phyloP scores from a whole-genome alignment of 2,113 vertebrate genomes.

The Rhegmatorhina hoffmannsi region DNA sequence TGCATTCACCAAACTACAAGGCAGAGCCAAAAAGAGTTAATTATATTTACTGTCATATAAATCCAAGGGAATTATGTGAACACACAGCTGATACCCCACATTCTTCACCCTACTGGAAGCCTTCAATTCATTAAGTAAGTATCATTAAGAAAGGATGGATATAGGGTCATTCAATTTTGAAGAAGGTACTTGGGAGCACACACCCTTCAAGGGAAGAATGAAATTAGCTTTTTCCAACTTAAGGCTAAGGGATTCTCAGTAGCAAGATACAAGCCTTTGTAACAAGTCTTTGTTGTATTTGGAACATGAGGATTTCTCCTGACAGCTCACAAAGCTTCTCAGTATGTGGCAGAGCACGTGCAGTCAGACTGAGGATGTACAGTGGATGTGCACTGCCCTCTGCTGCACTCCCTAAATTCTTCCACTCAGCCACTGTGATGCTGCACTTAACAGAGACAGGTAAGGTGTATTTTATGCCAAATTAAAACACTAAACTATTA shows the following conservation, averaged over 20 bases:
- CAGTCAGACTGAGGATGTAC: not conserved
- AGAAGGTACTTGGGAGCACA: not conserved
- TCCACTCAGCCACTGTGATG: not conserved
- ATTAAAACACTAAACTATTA: not conserved
- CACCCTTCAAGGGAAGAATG: not conserved
- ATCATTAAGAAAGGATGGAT: not conserved
- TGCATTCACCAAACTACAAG: not conserved
- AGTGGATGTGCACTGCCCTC: slow-evolving; percentile 48
- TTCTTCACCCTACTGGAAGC: not conserved
- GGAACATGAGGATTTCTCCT: not conserved
- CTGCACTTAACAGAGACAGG: not conserved
- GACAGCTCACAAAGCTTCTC: not conserved
- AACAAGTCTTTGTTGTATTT: not conserved
- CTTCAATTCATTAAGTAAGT: not conserved
- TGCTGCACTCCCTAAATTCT: slow-evolving; percentile 40
- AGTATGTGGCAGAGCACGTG: not conserved
- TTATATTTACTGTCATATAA: not conserved
- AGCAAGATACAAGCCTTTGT: not conserved
- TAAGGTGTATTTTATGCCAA: not conserved
- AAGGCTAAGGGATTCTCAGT: not conserved
- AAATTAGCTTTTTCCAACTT: not conserved
- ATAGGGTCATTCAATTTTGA: not conserved
- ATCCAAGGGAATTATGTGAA: not conserved
- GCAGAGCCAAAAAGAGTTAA: not conserved
- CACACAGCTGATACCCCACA: not conserved